Percentiles rank a stretch among this genome's conserved stretches.
These are phyloP conservation scores for Danio choprae DNA, from an alignment of 2,797 vertebrate genomes.

Conservation along the genomic window DNA sequence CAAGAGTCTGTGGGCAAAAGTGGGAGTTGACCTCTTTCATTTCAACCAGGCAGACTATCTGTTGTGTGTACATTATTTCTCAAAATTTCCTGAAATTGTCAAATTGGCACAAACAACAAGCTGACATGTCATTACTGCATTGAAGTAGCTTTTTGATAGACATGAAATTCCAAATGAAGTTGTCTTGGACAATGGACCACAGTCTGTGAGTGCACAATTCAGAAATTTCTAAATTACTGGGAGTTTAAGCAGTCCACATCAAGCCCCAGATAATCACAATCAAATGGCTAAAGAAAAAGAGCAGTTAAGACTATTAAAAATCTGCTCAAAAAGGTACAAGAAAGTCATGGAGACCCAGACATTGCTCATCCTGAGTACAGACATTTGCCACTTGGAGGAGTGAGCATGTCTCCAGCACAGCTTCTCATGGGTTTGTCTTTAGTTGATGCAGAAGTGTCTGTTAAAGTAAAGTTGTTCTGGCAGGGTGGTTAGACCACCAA, in stretches of 20 bases:
- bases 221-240: not conserved
- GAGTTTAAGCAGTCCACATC: not conserved
- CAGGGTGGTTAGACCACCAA: slow-evolving; percentile 9
- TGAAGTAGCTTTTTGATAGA: not conserved
- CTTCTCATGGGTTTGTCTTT: not conserved
- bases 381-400: not conserved
- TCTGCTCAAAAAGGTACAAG: not conserved
- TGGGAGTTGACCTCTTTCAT: not conserved
- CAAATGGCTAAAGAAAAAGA: not conserved
- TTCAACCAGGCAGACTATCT: not conserved
- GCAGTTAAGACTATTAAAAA: not conserved
- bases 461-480: not conserved
- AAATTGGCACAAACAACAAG: not conserved
- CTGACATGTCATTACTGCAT: not conserved
- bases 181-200: not conserved
- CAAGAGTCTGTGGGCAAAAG: not conserved
- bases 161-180: not conserved
- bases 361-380: not conserved
- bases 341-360: not conserved
- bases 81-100: not conserved
- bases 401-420: not conserved
- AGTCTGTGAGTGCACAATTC: not conserved
- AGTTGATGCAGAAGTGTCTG: no score
- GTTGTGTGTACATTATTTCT: not conserved
- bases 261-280: not conserved